These are phyloP conservation scores for Pachyramphus minor DNA, from an alignment of 2,113 vertebrate species.

Conservation along the genomic window DNA sequence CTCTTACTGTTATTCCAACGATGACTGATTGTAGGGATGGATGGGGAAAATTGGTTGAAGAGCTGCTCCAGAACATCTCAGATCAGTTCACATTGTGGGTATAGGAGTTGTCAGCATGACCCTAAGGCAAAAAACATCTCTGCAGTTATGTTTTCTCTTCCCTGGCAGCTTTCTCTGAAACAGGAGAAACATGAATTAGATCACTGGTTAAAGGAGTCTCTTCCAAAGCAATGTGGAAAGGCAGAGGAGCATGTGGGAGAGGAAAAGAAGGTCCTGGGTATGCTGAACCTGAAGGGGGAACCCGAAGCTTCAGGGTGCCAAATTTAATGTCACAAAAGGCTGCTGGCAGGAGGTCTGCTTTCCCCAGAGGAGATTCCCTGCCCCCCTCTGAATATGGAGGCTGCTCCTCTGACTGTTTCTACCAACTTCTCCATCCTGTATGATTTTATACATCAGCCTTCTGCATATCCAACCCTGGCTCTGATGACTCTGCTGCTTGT, in stretches of 20 bases:
- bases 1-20: background rate
- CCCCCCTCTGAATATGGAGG: background rate
- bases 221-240: background rate
- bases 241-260: fast-evolving
- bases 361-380: background rate
- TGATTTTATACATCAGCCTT: background rate
- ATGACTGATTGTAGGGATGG: background rate
- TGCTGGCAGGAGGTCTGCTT: background rate
- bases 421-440: background rate
- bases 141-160: background rate
- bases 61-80: background rate
- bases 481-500: background rate
- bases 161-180: background rate
- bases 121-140: background rate
- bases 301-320: background rate
- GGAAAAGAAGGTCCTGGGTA: background rate
- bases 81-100: background rate
- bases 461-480: background rate
- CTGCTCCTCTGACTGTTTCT: background rate
- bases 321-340: background rate
- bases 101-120: background rate
- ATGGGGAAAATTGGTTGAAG: background rate
- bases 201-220: background rate
- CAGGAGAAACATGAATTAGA: background rate
- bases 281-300: background rate